Percentiles rank a stretch among this genome's conserved stretches.
phyloP scores from a whole-genome alignment of 2,888 invertebrate species.

The Scotopteryx bipunctaria region DNA sequence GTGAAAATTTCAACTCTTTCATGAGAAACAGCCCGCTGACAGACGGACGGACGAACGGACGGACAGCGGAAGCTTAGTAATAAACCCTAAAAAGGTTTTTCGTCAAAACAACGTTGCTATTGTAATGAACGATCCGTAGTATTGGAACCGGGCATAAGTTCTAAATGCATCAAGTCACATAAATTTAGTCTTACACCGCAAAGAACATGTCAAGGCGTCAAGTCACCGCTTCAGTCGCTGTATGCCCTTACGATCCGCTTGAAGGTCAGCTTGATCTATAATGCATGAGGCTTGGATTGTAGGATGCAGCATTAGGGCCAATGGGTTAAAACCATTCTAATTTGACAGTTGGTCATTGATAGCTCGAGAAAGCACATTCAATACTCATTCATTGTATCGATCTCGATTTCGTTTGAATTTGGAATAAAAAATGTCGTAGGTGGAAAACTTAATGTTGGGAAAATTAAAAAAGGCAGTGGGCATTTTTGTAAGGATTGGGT shows the following conservation, averaged over 20 bases:
- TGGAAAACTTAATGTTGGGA: not conserved
- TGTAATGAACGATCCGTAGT: not conserved
- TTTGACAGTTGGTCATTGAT: constrained; percentile 24
- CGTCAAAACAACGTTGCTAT: too few relatives aligned
- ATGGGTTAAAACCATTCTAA: constrained; percentile 28
- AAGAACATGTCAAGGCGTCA: too few relatives aligned
- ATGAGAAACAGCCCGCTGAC: too few relatives aligned
- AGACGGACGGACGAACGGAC: too few relatives aligned
- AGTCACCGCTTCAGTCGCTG: constrained; percentile 1
- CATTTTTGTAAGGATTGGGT: too few relatives aligned
- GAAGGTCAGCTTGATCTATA: constrained; percentile 30
- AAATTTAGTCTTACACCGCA: too few relatives aligned
- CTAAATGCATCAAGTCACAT: too few relatives aligned
- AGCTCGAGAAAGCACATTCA: constrained; percentile 21
- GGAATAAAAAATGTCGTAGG: not conserved
- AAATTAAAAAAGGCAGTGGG: not conserved
- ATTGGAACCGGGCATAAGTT: too few relatives aligned
- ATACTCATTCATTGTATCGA: constrained; percentile 6
- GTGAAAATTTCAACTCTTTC: too few relatives aligned
- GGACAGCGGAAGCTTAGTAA: too few relatives aligned
- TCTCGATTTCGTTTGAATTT: not conserved
- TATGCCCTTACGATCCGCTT: constrained; percentile 9
- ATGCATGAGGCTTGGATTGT: constrained; percentile 36
- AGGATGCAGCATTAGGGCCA: constrained; percentile 37
- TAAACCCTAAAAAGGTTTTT: too few relatives aligned